Base-by-base conservation (phyloP, 1,140 invertebrate species). In the Plutomurus gul region DNA sequence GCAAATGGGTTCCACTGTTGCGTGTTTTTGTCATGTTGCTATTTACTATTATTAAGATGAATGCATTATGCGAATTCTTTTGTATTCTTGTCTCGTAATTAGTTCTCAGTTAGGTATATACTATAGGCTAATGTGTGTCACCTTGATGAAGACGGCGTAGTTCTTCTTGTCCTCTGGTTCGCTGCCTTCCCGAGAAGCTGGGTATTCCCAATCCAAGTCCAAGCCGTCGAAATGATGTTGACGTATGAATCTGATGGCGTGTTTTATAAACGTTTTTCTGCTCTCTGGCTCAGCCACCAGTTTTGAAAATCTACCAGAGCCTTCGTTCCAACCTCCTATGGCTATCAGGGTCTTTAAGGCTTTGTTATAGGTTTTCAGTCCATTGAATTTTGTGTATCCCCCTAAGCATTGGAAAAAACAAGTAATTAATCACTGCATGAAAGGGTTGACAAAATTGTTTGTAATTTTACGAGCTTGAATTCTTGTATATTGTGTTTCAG, bases 241-340 rank as follows among this genome's bases (percentile, higher is more conserved):
- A 81, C 96, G 89, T 56, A 98, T 88, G 85, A 97, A 98, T 86
- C 93, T 93, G 11, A 98, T 90, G 33, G 92, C 90, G 84, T 96
- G 95, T 87, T 92, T 93, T 20, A 95, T 93, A 83, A 97, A 94
- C 84, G 94, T 92, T 85, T 91, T 91, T 46, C 95, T 87, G 76
- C 91, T 88, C 20, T 93, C 92, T 0, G 90, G 83, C 83, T 92
- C 92, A 1, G 93, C 94, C 0, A 96, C 95, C 88, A 97, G 90
- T 10, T 94, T 91, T 0, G 95, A 96, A 87, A 97, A 96, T 74
- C 95, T 90, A 8, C 91, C 90, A 0, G 95, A 96, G 8, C 95
- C 96, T 87, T 97, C 95, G 85, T 97, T 98, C 96, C 96, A 98
- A 0, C 97, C 96, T 11, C 97, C 97, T 79, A 98, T 95, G 4